phyloP scores from a whole-genome alignment of 1,140 invertebrate genomes.

The Saxidomus purpurata region DNA sequence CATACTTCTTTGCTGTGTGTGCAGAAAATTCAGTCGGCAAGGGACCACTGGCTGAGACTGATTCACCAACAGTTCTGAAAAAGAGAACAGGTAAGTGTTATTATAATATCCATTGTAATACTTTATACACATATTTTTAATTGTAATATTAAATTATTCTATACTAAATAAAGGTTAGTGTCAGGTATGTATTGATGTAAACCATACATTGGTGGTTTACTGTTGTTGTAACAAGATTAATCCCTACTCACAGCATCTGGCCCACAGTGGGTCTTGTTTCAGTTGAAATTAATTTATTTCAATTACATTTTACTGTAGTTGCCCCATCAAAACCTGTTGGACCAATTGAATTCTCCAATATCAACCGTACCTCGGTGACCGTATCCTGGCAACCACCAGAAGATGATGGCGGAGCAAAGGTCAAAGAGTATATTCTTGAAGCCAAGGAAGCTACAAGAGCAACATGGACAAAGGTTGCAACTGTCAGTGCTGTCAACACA shows the following conservation, averaged over 20 bases:
- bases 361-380: slow-evolving; percentile 90
- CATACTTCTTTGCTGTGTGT: slow-evolving; percentile 98
- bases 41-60: slow-evolving; percentile 96
- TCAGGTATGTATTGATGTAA: too few species aligned
- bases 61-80: slow-evolving; percentile 90
- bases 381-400: slow-evolving; percentile 98
- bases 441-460: slow-evolving; percentile 93
- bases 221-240: too few species aligned
- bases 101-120: too few species aligned
- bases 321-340: slow-evolving; percentile 95
- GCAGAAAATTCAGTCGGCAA: slow-evolving; percentile 98
- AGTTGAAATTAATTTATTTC: too few species aligned
- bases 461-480: slow-evolving; percentile 93
- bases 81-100: slow-evolving; percentile 78
- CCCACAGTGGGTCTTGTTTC: too few species aligned
- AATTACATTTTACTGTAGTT: slow-evolving; percentile 52
- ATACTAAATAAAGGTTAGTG: too few species aligned
- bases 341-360: slow-evolving; percentile 88
- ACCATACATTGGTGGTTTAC: too few species aligned
- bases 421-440: slow-evolving; percentile 97
- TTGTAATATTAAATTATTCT: too few species aligned
- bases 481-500: slow-evolving; percentile 87
- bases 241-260: too few species aligned
- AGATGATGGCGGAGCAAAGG: slow-evolving; percentile 98
- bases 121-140: too few species aligned